Evolutionary conservation across 2,888 invertebrate species (phyloP).

Genomic region (Calliscelio sp.): DNA sequence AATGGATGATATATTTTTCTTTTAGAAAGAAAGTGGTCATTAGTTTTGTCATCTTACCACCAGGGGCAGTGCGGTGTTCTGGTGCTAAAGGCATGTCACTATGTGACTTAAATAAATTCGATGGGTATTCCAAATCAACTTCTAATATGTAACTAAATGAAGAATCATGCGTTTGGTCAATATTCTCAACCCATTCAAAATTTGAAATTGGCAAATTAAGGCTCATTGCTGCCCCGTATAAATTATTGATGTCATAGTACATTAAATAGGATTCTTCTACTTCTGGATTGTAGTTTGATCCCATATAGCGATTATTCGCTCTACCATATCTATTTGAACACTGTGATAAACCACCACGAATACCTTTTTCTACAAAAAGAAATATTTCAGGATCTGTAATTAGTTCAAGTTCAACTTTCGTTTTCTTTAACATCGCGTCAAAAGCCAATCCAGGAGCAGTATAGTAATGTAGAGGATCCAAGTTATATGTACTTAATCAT

Average conservation of each 20-base stretch:
- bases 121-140: constrained; percentile 20
- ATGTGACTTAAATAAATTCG: too few relatives aligned
- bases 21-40: too few relatives aligned
- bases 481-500: constrained; percentile 23
- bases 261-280: constrained; percentile 12
- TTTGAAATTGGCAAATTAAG: background rate
- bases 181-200: constrained; percentile 30
- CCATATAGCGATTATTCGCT: constrained; percentile 33
- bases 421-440: constrained; percentile 38
- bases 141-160: background rate
- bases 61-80: too few relatives aligned
- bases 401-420: constrained; percentile 29
- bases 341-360: background rate
- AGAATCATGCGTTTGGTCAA: constrained; percentile 1
- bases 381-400: constrained; percentile 32
- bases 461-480: constrained; percentile 29
- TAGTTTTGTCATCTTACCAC: too few relatives aligned
- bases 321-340: constrained; percentile 8
- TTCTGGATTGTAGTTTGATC: background rate
- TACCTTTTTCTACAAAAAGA: constrained; percentile 14
- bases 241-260: constrained; percentile 14
- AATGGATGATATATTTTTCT: too few relatives aligned
- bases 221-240: constrained; percentile 29
- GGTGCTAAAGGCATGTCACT: too few relatives aligned
- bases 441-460: constrained; percentile 29